Evolutionary conservation across 2,113 vertebrate genomes (phyloP), one percentile per base, ranked within the genome.

Genomic region (Gadus chalcogrammus): DNA sequence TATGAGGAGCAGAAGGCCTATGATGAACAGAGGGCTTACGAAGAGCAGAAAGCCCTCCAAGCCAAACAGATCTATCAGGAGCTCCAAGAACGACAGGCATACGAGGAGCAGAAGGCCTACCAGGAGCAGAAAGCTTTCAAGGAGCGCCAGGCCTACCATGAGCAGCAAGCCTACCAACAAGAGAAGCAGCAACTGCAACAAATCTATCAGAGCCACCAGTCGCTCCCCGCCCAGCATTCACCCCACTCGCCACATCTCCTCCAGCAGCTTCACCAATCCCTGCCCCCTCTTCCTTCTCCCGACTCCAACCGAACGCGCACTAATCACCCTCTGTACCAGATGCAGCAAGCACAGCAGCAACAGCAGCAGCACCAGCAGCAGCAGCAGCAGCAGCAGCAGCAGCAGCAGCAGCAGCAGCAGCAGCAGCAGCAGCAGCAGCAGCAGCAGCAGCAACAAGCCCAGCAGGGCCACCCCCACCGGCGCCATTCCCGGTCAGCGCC

Each of bases 151-250:
- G 61, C 69, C 17, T 71, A 38, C 27, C 61, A 64, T 15, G 69
- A 71, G 48, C 55, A 72, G 20, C 28, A 72, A 9, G 24, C 31
- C 24, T 63, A 67, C 56, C 69, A 52, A 27, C 42, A 48, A 48
- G 42, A 48, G 42, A 11, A 48, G 48, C 62, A 56, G 17, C 74
- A 70, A 28, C 24, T 27, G 61, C 42, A 52, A 11, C 53, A 59
- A 63, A 83, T 88, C 65, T 87, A 89, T 74, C 90, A 90, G 77
- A 84, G 82, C 67, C 91, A 91, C 79, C 91, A 91, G 69, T 93
- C 92, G 0, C 90, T 92, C 85, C 92, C 91, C 3, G 77, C 71
- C 22, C 91, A 91, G 70, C 82, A 89, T 61, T 89, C 91, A 13
- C 85, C 79, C 67, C 88, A 79, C 61, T 83, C 87, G 1, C 88